phyloP scores from a whole-genome alignment of 2,888 invertebrate species.

The Aelia acuminata region DNA sequence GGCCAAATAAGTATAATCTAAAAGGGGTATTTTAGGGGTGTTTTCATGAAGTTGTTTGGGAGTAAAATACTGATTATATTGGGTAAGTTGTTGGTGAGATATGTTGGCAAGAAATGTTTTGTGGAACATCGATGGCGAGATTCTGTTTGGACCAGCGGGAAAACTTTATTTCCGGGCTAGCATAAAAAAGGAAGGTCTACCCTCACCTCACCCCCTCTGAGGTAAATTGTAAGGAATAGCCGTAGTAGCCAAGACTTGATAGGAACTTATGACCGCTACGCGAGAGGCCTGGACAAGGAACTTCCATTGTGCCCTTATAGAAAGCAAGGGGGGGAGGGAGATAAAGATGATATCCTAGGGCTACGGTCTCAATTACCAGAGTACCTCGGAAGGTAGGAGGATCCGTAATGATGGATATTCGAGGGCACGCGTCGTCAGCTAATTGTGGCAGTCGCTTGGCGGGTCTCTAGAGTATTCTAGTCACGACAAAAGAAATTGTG shows the following conservation, averaged over 20 bases:
- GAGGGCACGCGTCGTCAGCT: background rate
- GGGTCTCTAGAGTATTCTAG: background rate
- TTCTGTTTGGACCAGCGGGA: background rate
- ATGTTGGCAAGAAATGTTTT: too few relatives aligned
- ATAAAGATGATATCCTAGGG: slow-evolving; percentile 4
- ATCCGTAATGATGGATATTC: background rate
- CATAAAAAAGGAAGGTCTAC: background rate
- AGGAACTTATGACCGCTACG: slow-evolving; percentile 31
- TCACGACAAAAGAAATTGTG: background rate
- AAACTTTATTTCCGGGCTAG: background rate
- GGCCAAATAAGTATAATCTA: too few relatives aligned
- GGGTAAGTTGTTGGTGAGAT: too few relatives aligned
- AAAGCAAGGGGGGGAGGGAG: background rate
- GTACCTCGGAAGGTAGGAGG: background rate
- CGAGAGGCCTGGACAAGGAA: slow-evolving; percentile 14
- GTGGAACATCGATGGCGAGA: background rate
- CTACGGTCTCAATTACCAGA: background rate
- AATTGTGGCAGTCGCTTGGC: background rate
- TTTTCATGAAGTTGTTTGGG: too few relatives aligned
- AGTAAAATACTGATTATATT: too few relatives aligned
- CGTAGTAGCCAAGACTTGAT: slow-evolving; percentile 9
- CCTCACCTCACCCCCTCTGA: background rate
- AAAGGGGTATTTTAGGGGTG: too few relatives aligned
- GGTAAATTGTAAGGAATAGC: slow-evolving; percentile 32
- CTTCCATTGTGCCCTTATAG: slow-evolving; percentile 31